Base-by-base conservation (phyloP, 2,797 vertebrate genomes). In the Menidia menidia region DNA sequence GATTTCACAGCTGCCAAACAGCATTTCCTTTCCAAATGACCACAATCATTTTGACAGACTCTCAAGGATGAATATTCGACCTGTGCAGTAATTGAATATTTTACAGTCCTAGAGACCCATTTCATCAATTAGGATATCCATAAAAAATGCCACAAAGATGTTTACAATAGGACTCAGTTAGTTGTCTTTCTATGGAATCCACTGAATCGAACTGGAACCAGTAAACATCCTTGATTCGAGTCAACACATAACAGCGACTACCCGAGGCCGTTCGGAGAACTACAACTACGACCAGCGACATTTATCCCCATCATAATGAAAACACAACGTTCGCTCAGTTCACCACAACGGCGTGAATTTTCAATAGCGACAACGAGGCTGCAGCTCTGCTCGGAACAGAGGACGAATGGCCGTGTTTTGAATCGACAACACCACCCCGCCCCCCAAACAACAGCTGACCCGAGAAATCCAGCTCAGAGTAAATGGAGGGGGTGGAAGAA, bases 231-330 rank as follows among this genome's bases (percentile, higher is more conserved):
- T 25, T 25, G 14, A 64, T 41, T 16, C 31, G 33, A 47, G 30
- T 65, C 75, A 74, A 81, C 66, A 57, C 14, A 35, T 5, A 82
- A 85, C 82, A 90, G 80, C 78, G 85, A 71, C 81, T 6, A 3
- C 74, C 43, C 2, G 68, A 44, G 89, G 87, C 8, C 50, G 2
- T 12, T 13, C 1, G 3, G 6, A 53, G 0, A 65, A 82, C n/a
- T 68, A 32, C 85, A 84, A 9, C n/a, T 0, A 63, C 8, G 59
- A 54, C 59, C 15, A 68, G 61, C 6, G 43, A 50, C 0, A 60
- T 12, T 55, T 58, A n/a, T 51, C 51, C 15, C 19, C 43, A 39
- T 39, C 7, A 39, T 5, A 39, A 39, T 33, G 32, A 4, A 58
- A 15, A 42, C 16, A 32, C 45, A 32, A 12, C 35, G 8, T 35